A percentile compares a stretch with the other conserved stretches of the same genome.
Conservation (phyloP, 2,797 vertebrate genomes). For the Silurus aristotelis region DNA sequence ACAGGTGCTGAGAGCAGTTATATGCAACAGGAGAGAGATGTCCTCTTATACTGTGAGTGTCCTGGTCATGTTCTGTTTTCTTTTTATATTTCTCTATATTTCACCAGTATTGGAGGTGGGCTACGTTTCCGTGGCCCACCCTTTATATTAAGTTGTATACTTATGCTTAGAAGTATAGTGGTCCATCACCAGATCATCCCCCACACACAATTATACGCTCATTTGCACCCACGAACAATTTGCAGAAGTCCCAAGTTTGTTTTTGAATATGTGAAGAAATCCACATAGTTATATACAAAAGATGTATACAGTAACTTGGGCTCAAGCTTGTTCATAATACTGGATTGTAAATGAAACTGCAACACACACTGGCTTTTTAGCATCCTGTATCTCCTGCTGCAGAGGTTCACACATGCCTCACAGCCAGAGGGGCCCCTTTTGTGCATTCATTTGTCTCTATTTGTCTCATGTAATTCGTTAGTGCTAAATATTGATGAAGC, state of each 20-base stretch:
- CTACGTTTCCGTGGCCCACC: no score
- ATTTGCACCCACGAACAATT: not conserved
- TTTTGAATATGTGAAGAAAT: not conserved
- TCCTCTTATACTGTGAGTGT: slow-evolving; percentile 65
- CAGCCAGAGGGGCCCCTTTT: not conserved
- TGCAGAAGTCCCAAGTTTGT: not conserved
- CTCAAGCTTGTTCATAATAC: not conserved
- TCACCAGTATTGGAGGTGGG: no score
- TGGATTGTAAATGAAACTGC: not conserved
- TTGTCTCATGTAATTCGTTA: not conserved
- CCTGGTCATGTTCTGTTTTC: not conserved
- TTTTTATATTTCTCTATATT: not conserved
- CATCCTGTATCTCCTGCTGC: not conserved
- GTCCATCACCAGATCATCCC: no score
- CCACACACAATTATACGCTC: not conserved
- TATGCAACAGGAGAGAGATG: slow-evolving; percentile 55
- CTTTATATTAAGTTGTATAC: not conserved
- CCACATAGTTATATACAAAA: not conserved
- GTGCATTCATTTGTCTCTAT: not conserved
- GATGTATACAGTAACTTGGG: not conserved
- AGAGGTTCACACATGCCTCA: not conserved
- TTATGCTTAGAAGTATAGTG: not conserved
- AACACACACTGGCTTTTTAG: not conserved
- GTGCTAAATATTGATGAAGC: not conserved
- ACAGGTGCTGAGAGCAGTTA: slow-evolving; percentile 55